Base-by-base conservation (phyloP, 1,140 invertebrate genomes). In the Drosophila pseudoananassae region DNA sequence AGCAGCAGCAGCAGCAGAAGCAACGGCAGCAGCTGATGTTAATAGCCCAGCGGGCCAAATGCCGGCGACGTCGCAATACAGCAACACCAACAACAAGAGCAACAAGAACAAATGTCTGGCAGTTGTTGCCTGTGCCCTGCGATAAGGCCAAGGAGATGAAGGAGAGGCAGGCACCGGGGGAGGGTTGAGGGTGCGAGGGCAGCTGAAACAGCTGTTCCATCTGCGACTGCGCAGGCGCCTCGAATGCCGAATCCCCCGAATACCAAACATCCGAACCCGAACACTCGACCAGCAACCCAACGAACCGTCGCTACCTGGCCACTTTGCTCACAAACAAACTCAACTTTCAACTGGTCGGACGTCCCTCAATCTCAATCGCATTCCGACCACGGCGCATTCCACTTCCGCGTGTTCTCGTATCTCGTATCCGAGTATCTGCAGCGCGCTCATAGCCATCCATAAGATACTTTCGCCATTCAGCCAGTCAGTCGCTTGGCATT, bases 11-110 rank as follows among this genome's bases (percentile, higher is more conserved):
- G 76, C 56, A 49, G 64, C 50, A 53, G 66, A 59, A 45, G 60
- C 61, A 72, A 55, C 75, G 47, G 50, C 79, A 87, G 82, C 83
- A 87, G 83, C 83, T 87, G 83, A 87, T 87, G 83, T 87, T 87
- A 87, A 87, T 88, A 88, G 83, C 83, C 78, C 82, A 88, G 78
- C 78, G 78, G 75, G 83, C 80, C 72, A 78, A 78, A 83, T 74
- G 66, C 80, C 76, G 80, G 76, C 80, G 55, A 64, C 43, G 43
- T 46, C 43, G 43, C 75, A 53, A 77, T 60, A 20, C 20, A 17
- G 17, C 17, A 17, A 17, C 17, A 56, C 25, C 56, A 63, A 59
- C 40, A 38, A 45, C 43, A 59, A 54, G 43, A 65, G 63, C 40
- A 43, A 46, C 75, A 53, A 77, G 50, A 60, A 55, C 53, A 65